Base-by-base conservation (phyloP, 2,888 invertebrate genomes). In the Apamea monoglypha region DNA sequence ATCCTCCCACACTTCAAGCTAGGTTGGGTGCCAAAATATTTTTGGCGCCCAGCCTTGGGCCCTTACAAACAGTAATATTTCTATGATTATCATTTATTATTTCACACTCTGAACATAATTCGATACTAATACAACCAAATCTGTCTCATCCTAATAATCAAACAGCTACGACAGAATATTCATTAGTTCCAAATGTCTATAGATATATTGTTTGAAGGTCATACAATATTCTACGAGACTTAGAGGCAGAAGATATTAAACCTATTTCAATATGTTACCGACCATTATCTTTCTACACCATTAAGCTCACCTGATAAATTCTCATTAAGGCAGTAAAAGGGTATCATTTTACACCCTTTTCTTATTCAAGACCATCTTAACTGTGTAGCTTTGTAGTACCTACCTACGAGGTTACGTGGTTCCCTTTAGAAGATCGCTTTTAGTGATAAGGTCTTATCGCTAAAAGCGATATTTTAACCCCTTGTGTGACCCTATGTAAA, bases 261-360 rank as follows among this genome's bases (percentile, higher is more conserved):
- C 21, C 18, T 61, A 21, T 12, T 32, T 50, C 47, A 61, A 63
- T 69, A 63, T 50, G 25, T 53, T 21, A 53, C n/a, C 32, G n/a
- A n/a, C 36, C 25, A 40, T 63, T 71, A 71, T 78, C 44, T 64
- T 79, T 79, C 78, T 53, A 78, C 71, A 44, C 18, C 78, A 64
- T 72, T 79, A 64, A 47, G 56, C 6, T 47, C 61, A 29, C 53
- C 40, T 44, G n/a, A 36, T 70, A 53, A 53, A 36, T 53, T 53
- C 53, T 53, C 70, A 70, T 53, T 53, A 56, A 47, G 8, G 47
- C 69, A 50, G 14, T 64, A 14, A 53, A 71, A 79, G 32, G 16
- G n/a, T 47, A 50, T 50, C 29, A 78, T 71, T 44, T 64, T 64
- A 64, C 53, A 44, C 16, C 44, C 25, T 63, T 70, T 70, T 77